phyloP scores from a whole-genome alignment of 2,888 invertebrate genomes.

The Kuschelorhynchus macadamiae region DNA sequence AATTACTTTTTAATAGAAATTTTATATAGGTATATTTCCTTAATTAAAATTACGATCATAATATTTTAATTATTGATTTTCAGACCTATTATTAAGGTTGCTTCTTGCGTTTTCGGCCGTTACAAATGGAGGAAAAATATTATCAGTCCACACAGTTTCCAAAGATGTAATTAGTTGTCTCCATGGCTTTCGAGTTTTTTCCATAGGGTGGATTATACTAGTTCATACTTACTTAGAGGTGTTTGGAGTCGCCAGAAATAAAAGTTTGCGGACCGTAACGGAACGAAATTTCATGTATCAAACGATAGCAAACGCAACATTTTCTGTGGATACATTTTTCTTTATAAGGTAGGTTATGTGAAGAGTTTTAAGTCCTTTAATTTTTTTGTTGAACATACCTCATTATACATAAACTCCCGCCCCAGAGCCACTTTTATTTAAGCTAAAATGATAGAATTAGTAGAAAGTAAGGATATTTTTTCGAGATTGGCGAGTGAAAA shows the following conservation, averaged over 20 bases:
- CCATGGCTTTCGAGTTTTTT: constrained; percentile 84
- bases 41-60: too few species aligned
- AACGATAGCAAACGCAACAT: constrained; percentile 87
- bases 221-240: constrained; percentile 88
- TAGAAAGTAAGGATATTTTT: too few species aligned
- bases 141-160: constrained; percentile 78
- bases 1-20: too few species aligned
- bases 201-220: constrained; percentile 87
- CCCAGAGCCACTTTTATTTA: too few species aligned
- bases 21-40: too few species aligned
- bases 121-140: constrained; percentile 81
- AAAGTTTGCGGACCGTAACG: constrained; percentile 79
- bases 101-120: constrained; percentile 83
- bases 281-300: constrained; percentile 86
- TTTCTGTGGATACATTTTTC: constrained; percentile 90
- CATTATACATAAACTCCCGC: too few species aligned
- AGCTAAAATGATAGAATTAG: too few species aligned
- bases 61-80: too few species aligned
- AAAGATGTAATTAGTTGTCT: constrained; percentile 81
- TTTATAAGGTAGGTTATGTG: constrained; percentile 78
- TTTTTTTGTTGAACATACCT: too few species aligned
- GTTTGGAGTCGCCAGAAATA: constrained; percentile 83
- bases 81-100: constrained; percentile 75
- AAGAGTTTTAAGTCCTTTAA: constrained; percentile 7
- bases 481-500: too few species aligned